These are phyloP conservation scores for Sitobion miscanthi DNA, from an alignment of 1,140 invertebrate species.

Conservation along the genomic window DNA sequence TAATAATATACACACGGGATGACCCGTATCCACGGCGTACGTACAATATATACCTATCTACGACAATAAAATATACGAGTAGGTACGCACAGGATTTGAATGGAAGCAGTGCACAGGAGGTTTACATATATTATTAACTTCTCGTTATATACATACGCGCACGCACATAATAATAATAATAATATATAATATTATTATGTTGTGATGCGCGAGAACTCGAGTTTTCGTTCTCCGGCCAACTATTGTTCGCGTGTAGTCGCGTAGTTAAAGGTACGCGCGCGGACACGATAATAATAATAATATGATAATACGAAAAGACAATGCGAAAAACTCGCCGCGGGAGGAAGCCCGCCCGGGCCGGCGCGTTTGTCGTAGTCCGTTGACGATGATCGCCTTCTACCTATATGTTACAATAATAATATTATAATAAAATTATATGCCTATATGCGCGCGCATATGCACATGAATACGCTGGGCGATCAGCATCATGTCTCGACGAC, in stretches of 20 bases:
- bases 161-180: neutral
- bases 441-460: neutral
- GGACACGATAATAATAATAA: neutral
- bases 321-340: neutral
- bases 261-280: neutral
- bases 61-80: no score
- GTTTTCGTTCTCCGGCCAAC: neutral
- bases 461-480: neutral
- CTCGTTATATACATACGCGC: neutral
- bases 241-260: neutral
- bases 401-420: neutral
- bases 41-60: no score
- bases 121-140: neutral
- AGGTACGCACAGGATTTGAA: neutral
- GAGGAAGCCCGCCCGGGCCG: neutral
- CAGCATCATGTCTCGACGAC: neutral
- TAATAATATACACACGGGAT: no score
- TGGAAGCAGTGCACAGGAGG: neutral
- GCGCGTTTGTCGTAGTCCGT: neutral
- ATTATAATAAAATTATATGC: neutral
- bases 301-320: neutral
- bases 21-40: no score
- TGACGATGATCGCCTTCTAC: neutral
- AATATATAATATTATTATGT: neutral
- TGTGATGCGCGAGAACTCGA: conserved; percentile 1